phyloP scores from a whole-genome alignment of 2,888 invertebrate species.

The Clitarchus hookeri region DNA sequence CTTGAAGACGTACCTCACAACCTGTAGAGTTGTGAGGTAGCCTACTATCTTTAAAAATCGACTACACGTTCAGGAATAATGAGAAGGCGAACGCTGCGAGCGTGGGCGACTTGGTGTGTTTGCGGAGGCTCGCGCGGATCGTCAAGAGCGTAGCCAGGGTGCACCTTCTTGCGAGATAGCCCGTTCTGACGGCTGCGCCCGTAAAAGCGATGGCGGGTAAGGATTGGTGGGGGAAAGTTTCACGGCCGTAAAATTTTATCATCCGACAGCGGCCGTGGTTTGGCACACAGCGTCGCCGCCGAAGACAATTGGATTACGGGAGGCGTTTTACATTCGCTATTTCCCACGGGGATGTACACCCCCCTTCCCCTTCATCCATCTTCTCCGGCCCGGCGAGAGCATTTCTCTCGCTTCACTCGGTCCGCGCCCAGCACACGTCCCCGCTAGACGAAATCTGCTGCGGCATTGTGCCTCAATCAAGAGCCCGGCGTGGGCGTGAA shows the following conservation, averaged over 20 bases:
- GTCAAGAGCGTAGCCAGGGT: no score
- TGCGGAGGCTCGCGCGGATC: background rate
- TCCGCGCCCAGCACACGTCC: no score
- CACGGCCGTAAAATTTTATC: background rate
- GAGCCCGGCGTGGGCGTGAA: background rate
- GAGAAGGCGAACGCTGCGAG: no score
- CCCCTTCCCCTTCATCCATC: background rate
- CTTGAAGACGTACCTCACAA: no score
- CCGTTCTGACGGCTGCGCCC: background rate
- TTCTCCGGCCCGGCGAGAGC: background rate
- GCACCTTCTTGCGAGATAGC: no score
- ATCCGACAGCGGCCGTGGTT: background rate
- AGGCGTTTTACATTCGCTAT: background rate
- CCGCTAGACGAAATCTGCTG: background rate
- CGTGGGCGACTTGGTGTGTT: background rate
- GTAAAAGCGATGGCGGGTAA: background rate
- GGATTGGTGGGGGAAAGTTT: background rate
- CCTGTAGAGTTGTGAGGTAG: no score
- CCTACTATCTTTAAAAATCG: no score
- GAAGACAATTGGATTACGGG: background rate
- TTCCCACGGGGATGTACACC: background rate
- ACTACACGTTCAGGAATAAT: no score
- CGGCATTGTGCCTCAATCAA: slow-evolving; percentile 11
- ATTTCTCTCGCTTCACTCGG: background rate
- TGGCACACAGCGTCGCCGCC: background rate